A percentile compares a stretch with the other conserved stretches of the same genome.
Evolutionary conservation across 1,140 invertebrate genomes (phyloP).

Genomic region (Bombus confusus): DNA sequence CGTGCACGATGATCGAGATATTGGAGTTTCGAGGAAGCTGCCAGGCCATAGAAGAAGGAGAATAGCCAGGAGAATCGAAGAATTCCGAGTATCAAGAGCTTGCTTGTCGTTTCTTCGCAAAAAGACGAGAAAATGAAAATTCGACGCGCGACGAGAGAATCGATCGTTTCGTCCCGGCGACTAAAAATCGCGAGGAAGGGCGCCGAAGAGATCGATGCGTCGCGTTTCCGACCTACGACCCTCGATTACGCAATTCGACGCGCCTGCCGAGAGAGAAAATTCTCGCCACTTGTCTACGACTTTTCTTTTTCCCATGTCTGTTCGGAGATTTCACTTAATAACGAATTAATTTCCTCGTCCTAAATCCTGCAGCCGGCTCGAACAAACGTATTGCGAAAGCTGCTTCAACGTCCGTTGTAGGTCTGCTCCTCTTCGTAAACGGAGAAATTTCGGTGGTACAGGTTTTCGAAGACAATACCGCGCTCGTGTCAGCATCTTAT

Average conservation of each 20-base stretch:
- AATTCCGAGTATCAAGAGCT: no score
- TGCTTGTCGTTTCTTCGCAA: no score
- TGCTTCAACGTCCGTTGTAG: background rate
- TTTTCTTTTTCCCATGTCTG: background rate
- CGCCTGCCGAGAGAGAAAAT: background rate
- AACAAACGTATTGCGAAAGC: background rate
- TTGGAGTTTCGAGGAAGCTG: no score
- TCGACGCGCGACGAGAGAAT: background rate
- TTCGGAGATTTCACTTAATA: background rate
- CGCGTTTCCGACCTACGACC: conserved; percentile 47
- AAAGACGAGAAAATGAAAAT: no score
- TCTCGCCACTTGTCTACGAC: background rate
- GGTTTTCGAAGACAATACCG: background rate
- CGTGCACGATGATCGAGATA: no score
- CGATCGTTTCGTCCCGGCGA: background rate
- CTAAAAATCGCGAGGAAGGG: background rate
- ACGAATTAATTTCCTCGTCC: background rate
- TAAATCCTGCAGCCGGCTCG: background rate
- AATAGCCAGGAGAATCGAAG: no score
- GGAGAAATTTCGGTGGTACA: background rate
- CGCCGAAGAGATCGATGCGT: conserved; percentile 42
- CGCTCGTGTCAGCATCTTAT: background rate
- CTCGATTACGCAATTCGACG: conserved; percentile 15
- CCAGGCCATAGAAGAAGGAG: no score
- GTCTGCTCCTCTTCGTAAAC: background rate